These are phyloP conservation scores for Hypomesus transpacificus DNA, from an alignment of 2,113 vertebrate genomes.

Conservation along the genomic window DNA sequence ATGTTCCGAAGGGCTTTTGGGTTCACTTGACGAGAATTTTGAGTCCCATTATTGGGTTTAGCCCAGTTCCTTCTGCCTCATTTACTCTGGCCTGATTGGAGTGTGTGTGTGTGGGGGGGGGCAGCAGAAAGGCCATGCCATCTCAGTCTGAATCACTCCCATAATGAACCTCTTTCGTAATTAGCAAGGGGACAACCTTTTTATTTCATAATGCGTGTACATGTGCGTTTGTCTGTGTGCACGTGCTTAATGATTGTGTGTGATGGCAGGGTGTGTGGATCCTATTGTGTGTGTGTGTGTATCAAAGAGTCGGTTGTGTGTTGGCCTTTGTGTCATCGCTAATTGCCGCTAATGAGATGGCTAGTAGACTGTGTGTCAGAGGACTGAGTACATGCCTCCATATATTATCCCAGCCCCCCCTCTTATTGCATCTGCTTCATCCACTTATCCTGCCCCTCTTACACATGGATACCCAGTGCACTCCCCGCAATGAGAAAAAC, in stretches of 20 bases:
- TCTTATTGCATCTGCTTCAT: conserved; percentile 16
- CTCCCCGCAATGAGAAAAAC: conserved; percentile 1
- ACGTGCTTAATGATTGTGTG: not conserved
- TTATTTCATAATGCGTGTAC: conserved; percentile 35
- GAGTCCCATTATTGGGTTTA: conserved; percentile 51
- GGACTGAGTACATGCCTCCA: conserved; percentile 35
- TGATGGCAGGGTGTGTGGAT: conserved; percentile 1
- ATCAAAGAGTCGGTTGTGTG: conserved; percentile 14
- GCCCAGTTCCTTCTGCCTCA: conserved; percentile 62
- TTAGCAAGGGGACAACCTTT: conserved; percentile 64
- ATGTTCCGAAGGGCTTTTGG: conserved; percentile 39
- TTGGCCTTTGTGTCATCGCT: conserved; percentile 53
- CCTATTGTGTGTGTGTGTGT: not conserved
- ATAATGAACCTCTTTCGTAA: conserved; percentile 70
- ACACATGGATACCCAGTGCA: conserved; percentile 16
- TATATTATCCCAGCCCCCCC: conserved; percentile 31
- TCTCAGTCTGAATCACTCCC: conserved; percentile 59
- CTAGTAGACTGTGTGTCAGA: conserved; percentile 41
- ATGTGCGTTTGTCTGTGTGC: conserved; percentile 24
- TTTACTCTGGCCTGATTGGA: conserved; percentile 65
- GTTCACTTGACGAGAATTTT: conserved; percentile 46
- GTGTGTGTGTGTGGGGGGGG: conserved; percentile 51
- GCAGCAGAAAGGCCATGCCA: conserved; percentile 51
- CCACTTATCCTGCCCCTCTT: conserved; percentile 18
- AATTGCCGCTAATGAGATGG: conserved; percentile 64